Evolutionary conservation across 2,888 invertebrate genomes (phyloP), one percentile per base, ranked within the genome.

Genomic region (Teinopalpus imperialis): DNA sequence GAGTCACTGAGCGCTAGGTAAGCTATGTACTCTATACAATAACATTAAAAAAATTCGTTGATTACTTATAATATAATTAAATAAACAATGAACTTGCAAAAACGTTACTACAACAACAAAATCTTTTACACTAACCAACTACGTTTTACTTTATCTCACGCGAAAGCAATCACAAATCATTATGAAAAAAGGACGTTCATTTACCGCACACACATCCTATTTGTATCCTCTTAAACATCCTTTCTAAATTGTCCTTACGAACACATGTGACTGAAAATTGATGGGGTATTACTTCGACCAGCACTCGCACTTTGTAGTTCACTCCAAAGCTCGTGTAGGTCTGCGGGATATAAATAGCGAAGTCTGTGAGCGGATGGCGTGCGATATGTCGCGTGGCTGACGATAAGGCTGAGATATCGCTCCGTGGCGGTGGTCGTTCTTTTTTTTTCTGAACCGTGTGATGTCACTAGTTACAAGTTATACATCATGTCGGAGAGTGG

Each of bases 321-420:
- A 34, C 21, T 27, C 31, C 47, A 42, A 41, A 36, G 44, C 26
- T 50, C 52, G 48, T 51, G 57, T 53, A 43, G 53, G 55, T 49
- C 50, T 51, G 18, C 35, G 3, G 34, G 41, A 47, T 50, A 54
- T 48, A 54, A 56, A 57, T 57, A 49, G 54, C 35, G 42, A 30
- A 35, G 31, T 20, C 18, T 23, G 34, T 18, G 37, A 24, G 9
- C 43, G 32, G 34, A 30, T 56, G 54, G 56, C 51, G 34, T 41
- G 52, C 52, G 52, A 58, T 58, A 55, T 54, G 52, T 54, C 45
- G 57, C 44, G 42, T 37, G 39, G 26, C 42, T 48, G 47, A 54
- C 50, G 54, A 54, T 54, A 54, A 57, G 48, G 48, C 43, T 41
- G 43, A 50, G 47, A 37, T 51, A 49, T 51, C 53, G 54, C 49